phyloP scores from a whole-genome alignment of 2,113 vertebrate genomes.

The Oncorhynchus keta region DNA sequence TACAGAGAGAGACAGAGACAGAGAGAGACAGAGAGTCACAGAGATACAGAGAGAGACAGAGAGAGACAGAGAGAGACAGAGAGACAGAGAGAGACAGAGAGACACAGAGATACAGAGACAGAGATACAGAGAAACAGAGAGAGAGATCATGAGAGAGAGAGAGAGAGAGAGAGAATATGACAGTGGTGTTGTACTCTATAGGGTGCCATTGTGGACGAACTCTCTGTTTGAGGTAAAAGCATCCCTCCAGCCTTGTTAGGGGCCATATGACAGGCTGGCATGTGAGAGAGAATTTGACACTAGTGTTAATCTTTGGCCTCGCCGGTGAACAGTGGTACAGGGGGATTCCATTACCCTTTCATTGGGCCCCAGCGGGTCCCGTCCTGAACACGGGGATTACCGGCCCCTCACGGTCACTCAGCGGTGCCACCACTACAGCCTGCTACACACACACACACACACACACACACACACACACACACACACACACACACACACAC shows the following conservation, averaged over 20 bases:
- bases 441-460: too few species aligned
- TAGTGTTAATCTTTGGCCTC: constrained; percentile 87
- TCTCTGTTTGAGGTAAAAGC: neutral
- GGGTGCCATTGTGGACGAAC: neutral
- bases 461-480: too few species aligned
- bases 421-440: constrained; percentile 16
- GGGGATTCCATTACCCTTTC: constrained; percentile 89
- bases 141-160: too few species aligned
- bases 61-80: too few species aligned
- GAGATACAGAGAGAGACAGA: too few species aligned
- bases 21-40: too few species aligned
- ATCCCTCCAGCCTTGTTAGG: constrained; percentile 40
- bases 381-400: constrained; percentile 64
- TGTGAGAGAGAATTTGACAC: constrained; percentile 85
- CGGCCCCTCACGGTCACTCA: constrained; percentile 61
- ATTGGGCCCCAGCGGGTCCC: constrained; percentile 76
- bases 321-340: constrained; percentile 84
- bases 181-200: constrained; percentile 72
- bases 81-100: fast-evolving
- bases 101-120: fast-evolving
- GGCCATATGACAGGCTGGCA: constrained; percentile 70
- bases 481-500: fast-evolving
- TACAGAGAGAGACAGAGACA: fast-evolving
- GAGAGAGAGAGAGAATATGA: constrained; percentile 77
- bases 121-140: too few species aligned